phyloP scores from a whole-genome alignment of 2,888 invertebrate species.

The Tetrapedia diversipes region DNA sequence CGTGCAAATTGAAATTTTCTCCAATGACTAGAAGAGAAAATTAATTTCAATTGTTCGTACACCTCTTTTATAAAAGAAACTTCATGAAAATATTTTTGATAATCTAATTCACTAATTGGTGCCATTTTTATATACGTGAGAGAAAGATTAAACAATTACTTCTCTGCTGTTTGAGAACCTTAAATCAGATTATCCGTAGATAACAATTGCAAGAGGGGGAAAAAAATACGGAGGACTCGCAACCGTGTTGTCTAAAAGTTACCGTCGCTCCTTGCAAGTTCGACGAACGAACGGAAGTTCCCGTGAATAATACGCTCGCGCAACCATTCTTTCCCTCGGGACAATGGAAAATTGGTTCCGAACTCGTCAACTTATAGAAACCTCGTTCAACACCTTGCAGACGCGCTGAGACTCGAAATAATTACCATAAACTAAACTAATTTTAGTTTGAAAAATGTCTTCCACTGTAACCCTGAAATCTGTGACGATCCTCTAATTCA shows the following conservation, averaged over 20 bases:
- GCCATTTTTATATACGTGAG: too few relatives aligned
- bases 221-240: background rate
- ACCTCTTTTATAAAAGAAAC: too few relatives aligned
- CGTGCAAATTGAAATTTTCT: too few relatives aligned
- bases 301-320: background rate
- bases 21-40: too few relatives aligned
- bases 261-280: background rate
- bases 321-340: background rate
- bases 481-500: too few relatives aligned
- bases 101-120: too few relatives aligned
- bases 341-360: background rate
- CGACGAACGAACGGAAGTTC: slow-evolving; percentile 1
- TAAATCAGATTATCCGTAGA: too few relatives aligned
- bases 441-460: background rate
- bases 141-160: too few relatives aligned
- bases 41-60: too few relatives aligned
- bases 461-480: too few relatives aligned
- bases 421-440: background rate
- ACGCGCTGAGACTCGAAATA: background rate
- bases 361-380: background rate
- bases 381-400: background rate
- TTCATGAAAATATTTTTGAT: too few relatives aligned
- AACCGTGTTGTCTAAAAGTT: background rate
- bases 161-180: background rate
- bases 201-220: too few relatives aligned